Conservation (phyloP, 1,140 invertebrate genomes). For the Diabrotica undecimpunctata region DNA sequence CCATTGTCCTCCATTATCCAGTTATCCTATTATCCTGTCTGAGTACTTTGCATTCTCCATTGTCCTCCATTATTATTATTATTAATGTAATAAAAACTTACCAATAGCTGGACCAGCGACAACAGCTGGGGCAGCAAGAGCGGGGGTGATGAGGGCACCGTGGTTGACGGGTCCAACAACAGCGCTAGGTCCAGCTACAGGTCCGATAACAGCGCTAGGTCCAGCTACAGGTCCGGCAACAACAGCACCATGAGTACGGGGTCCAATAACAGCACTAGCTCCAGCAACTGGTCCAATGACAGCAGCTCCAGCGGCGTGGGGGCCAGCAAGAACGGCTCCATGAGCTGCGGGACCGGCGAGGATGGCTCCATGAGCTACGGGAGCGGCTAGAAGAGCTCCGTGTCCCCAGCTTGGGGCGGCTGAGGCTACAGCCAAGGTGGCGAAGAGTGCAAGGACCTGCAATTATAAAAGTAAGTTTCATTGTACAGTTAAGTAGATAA, state of each 20-base stretch:
- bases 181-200: conserved; percentile 26
- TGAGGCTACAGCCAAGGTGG: conserved; percentile 30
- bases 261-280: conserved; percentile 9
- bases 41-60: too few relatives aligned
- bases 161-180: conserved; percentile 28
- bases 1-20: too few relatives aligned
- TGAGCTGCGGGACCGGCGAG: conserved; percentile 5
- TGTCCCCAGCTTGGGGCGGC: conserved; percentile 25
- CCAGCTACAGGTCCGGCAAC: conserved; percentile 25
- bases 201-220: conserved; percentile 27
- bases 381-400: conserved; percentile 15
- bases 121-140: conserved; percentile 12
- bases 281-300: conserved; percentile 12
- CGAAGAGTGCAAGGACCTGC: conserved; percentile 25
- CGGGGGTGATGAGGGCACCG: conserved; percentile 13
- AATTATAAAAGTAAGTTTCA: not conserved
- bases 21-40: too few relatives aligned
- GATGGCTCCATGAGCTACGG: conserved; percentile 21
- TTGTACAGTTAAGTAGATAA: too few relatives aligned
- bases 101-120: conserved; percentile 24
- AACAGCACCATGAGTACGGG: not conserved
- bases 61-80: too few relatives aligned
- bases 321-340: conserved; percentile 11
- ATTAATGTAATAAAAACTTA: not conserved
- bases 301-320: not conserved